Percentiles rank a stretch among this genome's conserved stretches.
These are phyloP conservation scores for Hoplodrina ambigua DNA, from an alignment of 2,888 invertebrate species.

Conservation along the genomic window DNA sequence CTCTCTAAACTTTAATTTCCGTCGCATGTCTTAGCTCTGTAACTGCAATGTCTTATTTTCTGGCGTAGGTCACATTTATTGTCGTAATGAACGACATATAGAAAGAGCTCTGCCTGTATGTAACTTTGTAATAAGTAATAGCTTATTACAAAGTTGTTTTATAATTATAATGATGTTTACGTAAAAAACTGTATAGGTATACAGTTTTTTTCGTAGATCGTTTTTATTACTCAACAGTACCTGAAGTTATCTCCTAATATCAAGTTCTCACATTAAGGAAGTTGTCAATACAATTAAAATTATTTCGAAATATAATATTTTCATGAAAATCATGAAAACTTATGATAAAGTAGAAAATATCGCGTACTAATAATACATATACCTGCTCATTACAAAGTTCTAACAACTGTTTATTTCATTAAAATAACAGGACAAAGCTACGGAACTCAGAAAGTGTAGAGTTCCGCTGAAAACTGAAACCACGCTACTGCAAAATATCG, in stretches of 20 bases:
- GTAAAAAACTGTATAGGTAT: too few relatives aligned
- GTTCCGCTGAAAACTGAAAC: constrained; percentile 36
- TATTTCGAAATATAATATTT: background rate
- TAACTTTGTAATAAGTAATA: background rate
- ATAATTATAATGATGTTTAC: background rate
- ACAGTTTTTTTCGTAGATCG: too few relatives aligned
- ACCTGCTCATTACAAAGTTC: constrained; percentile 15
- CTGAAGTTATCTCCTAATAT: constrained; percentile 8
- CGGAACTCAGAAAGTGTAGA: constrained; percentile 41
- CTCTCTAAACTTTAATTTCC: constrained; percentile 51
- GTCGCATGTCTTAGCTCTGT: constrained; percentile 19
- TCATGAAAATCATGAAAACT: background rate
- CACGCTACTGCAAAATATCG: constrained; percentile 35
- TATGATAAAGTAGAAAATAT: constrained; percentile 10
- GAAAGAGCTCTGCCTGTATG: constrained; percentile 16
- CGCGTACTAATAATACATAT: background rate
- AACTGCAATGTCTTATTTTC: constrained; percentile 34
- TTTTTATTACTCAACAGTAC: too few relatives aligned
- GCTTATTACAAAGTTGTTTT: constrained; percentile 20
- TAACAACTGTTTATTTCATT: constrained; percentile 16
- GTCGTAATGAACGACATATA: constrained; percentile 11
- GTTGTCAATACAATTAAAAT: background rate
- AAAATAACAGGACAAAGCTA: constrained; percentile 42
- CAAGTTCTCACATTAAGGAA: background rate
- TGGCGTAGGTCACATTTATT: constrained; percentile 29